Percentiles rank a stretch among this genome's conserved stretches.
These are phyloP conservation scores for Aspiorhynchus laticeps DNA, from an alignment of 2,113 vertebrate species.

Conservation along the genomic window DNA sequence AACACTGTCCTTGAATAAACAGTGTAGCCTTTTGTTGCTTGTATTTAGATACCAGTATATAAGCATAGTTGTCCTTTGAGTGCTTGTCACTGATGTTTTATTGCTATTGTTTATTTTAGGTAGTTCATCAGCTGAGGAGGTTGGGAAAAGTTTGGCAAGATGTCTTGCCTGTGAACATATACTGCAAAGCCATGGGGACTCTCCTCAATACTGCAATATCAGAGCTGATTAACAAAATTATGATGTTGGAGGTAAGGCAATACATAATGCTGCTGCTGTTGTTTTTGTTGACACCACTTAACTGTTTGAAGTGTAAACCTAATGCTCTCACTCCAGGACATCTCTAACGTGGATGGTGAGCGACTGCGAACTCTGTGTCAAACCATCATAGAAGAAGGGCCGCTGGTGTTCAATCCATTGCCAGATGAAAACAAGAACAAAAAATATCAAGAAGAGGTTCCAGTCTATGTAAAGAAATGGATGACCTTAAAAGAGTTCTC, in stretches of 20 bases:
- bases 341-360: conserved; percentile 92
- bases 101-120: conserved; percentile 70
- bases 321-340: conserved; percentile 59
- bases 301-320: neutral
- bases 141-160: conserved; percentile 95
- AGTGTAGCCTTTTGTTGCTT: neutral
- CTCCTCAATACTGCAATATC: conserved; percentile 86
- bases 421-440: conserved; percentile 85
- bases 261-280: neutral
- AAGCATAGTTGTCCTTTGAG: neutral
- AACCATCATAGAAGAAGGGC: conserved; percentile 88
- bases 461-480: conserved; percentile 89
- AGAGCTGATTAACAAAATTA: conserved; percentile 85
- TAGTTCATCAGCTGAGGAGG: conserved; percentile 90
- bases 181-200: conserved; percentile 94
- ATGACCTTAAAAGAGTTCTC: conserved; percentile 89
- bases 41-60: neutral
- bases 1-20: neutral
- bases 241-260: conserved; percentile 85
- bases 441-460: conserved; percentile 91
- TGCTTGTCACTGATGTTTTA: neutral
- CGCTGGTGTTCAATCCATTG: conserved; percentile 87
- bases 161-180: conserved; percentile 88
- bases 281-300: neutral
- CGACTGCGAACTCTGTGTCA: conserved; percentile 86